Conservation (phyloP, 2,888 invertebrate species). For the Halictus ligatus region DNA sequence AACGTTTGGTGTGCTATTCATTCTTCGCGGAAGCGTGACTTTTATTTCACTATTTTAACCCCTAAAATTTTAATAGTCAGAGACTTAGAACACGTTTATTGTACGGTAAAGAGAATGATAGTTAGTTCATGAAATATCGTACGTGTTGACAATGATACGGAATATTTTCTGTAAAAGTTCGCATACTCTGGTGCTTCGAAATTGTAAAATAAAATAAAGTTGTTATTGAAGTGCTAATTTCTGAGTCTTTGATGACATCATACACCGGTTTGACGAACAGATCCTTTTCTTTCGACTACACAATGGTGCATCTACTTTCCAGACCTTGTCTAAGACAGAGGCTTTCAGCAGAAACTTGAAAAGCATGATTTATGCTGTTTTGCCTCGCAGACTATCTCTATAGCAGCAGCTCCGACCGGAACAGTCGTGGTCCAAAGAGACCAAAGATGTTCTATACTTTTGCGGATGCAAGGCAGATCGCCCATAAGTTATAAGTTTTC, state of each 20-base stretch:
- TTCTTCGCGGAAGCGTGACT: not conserved
- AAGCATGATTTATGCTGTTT: not conserved
- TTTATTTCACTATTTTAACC: not conserved
- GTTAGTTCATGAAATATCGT: too few species aligned
- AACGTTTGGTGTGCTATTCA: not conserved
- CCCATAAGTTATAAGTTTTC: not conserved
- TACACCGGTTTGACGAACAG: not conserved
- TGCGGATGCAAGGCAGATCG: not conserved
- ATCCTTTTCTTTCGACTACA: not conserved
- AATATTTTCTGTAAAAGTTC: not conserved
- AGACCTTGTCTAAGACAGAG: not conserved
- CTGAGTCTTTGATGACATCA: not conserved
- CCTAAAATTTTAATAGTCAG: not conserved
- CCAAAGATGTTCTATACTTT: not conserved
- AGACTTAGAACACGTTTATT: not conserved
- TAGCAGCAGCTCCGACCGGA: not conserved
- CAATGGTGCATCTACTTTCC: not conserved
- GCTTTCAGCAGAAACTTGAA: not conserved
- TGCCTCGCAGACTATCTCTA: not conserved
- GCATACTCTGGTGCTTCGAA: too few species aligned
- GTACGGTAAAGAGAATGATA: too few species aligned
- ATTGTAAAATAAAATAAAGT: not conserved
- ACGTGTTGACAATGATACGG: not conserved
- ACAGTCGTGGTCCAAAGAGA: not conserved
- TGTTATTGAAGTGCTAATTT: not conserved